A percentile compares a stretch with the other conserved stretches of the same genome.
Evolutionary conservation across 2,888 invertebrate genomes (phyloP).

Genomic region (Drosophila dives): DNA sequence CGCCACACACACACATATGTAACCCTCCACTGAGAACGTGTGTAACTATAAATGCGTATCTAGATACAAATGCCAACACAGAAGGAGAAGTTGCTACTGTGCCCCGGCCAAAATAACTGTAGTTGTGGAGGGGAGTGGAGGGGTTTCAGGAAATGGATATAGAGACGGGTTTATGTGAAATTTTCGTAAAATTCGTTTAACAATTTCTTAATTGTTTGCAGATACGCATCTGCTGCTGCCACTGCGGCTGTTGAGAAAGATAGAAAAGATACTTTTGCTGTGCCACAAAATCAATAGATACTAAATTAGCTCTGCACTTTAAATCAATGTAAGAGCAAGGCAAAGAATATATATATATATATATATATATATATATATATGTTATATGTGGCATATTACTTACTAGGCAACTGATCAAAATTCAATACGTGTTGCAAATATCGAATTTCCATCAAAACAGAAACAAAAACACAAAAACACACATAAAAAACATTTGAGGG

Average conservation of each 20-base stretch:
- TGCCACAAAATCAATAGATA: conserved; percentile 54
- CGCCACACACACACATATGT: conserved; percentile 32
- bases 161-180: conserved; percentile 45
- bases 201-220: conserved; percentile 79
- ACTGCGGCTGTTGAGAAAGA: background rate
- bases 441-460: conserved; percentile 80
- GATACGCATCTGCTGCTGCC: conserved; percentile 70
- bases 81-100: conserved; percentile 44
- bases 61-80: conserved; percentile 63
- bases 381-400: conserved; percentile 58
- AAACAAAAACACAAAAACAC: conserved; percentile 51
- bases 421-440: conserved; percentile 79
- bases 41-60: conserved; percentile 61
- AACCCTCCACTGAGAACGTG: conserved; percentile 33
- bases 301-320: conserved; percentile 58
- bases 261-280: conserved; percentile 1
- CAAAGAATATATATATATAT: conserved; percentile 6
- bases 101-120: conserved; percentile 1
- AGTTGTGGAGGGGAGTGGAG: background rate
- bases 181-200: conserved; percentile 76
- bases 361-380: conserved; percentile 8
- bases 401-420: conserved; percentile 74
- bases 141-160: conserved; percentile 3
- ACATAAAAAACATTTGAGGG: conserved; percentile 75
- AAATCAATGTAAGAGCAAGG: conserved; percentile 57